Percentiles rank a stretch among this genome's conserved stretches.
phyloP scores from a whole-genome alignment of 2,113 vertebrate species.

The Ictalurus furcatus region DNA sequence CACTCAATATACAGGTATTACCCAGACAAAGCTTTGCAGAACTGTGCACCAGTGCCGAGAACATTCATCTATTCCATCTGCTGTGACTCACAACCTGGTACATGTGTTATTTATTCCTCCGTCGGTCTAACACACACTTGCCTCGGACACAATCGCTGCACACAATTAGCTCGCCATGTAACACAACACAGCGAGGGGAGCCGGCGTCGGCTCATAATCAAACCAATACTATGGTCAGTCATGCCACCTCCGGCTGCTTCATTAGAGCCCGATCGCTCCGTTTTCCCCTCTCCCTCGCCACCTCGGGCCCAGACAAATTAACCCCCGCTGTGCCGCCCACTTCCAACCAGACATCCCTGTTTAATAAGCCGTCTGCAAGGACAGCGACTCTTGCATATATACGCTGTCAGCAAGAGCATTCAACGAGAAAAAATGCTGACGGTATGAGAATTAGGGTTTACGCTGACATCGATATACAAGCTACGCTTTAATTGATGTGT shows the following conservation, averaged over 20 bases:
- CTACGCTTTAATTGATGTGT: neutral
- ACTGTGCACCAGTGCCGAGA: neutral
- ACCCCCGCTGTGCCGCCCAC: conserved; percentile 41
- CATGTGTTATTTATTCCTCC: conserved; percentile 15
- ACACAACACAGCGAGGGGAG: conserved; percentile 46
- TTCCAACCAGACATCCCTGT: conserved; percentile 24
- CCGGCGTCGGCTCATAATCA: conserved; percentile 47
- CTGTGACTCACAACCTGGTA: conserved; percentile 7
- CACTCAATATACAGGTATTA: neutral
- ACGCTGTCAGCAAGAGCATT: conserved; percentile 4
- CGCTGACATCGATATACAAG: neutral
- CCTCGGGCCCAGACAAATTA: conserved; percentile 51
- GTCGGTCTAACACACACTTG: conserved; percentile 25
- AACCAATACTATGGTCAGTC: conserved; percentile 57
- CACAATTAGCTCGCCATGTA: conserved; percentile 42
- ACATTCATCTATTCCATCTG: conserved; percentile 31
- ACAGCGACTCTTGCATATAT: conserved; percentile 36
- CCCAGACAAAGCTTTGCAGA: conserved; percentile 3
- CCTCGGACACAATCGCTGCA: conserved; percentile 23
- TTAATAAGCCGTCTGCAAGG: conserved; percentile 38
- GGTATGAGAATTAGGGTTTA: neutral
- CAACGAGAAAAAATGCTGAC: neutral
- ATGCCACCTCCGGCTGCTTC: conserved; percentile 54
- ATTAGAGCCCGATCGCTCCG: conserved; percentile 52
- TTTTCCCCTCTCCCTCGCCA: conserved; percentile 30